Evolutionary conservation across 2,113 vertebrate genomes (phyloP), one percentile per base, ranked within the genome.

Genomic region (Sander lucioperca): DNA sequence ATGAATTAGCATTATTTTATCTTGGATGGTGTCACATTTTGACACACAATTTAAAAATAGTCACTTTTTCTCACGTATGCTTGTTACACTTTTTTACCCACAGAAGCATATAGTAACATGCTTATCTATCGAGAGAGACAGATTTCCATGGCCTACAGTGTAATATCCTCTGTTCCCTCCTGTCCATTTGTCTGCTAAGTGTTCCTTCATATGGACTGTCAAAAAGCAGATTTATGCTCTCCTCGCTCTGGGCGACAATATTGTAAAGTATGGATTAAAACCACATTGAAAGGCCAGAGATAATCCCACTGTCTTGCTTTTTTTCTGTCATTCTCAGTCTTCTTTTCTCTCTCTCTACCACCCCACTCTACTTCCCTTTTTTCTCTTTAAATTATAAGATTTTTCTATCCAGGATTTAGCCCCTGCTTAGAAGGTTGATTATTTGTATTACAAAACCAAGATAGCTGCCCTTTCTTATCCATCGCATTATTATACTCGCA

Each of bases 231-330:
- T 90, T 84, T 82, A 81, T 43, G 14, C 21, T 70, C 51, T 73
- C 39, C 50, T 83, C 39, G 63, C 75, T 81, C 57, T 25, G 64
- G 57, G 74, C 21, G 58, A 56, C 72, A 81, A 77, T 90, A 87
- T 86, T 90, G 85, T 88, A 80, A 93, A 87, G 72, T 87, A 79
- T 91, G 86, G 89, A 91, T 92, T 93, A 86, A 59, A 84, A 80
- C 68, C 66, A 33, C 45, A 76, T 25, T 75, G 51, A 82, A 79
- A 85, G 79, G 45, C 71, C 79, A 50, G 19, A 33, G 82, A 90
- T 94, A 91, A 93, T 91, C 92, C 89, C 78, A 50, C 48, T 73
- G 16, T 83, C 58, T 70, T 70, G 48, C 15, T 16, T 70, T 79
- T 77, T 77, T 74, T 80, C 45, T 4, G 11, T 78, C 51, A 19